Conservation (phyloP, 2,888 invertebrate genomes). For the Homarus gammarus region DNA sequence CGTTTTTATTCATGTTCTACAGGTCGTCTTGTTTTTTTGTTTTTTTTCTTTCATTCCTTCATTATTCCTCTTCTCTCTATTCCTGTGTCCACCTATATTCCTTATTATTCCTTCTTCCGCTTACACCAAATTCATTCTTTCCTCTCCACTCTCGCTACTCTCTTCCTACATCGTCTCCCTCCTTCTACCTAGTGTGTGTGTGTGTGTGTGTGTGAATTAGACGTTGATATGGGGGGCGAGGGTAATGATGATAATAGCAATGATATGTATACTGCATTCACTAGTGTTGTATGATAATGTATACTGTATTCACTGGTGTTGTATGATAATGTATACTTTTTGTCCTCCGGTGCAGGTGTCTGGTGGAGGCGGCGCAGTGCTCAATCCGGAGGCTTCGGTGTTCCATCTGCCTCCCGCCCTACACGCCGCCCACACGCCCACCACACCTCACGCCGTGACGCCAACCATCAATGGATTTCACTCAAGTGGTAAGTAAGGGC, state of each 20-base stretch:
- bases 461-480: slow-evolving; percentile 58
- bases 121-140: not conserved
- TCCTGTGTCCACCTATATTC: not conserved
- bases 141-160: not conserved
- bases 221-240: too few relatives aligned
- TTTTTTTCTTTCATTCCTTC: too few relatives aligned
- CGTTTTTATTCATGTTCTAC: too few relatives aligned
- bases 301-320: not conserved
- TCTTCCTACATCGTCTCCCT: too few relatives aligned
- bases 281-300: not conserved
- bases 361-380: slow-evolving; percentile 25
- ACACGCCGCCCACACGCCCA: slow-evolving; percentile 23
- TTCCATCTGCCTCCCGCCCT: slow-evolving; percentile 56
- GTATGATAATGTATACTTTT: not conserved
- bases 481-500: slow-evolving; percentile 43
- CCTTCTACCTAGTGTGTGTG: not conserved
- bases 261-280: not conserved
- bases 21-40: too few relatives aligned
- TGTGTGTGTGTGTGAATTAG: too few relatives aligned
- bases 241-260: too few relatives aligned
- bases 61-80: not conserved
- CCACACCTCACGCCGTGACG: not conserved
- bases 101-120: not conserved
- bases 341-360: slow-evolving; percentile 17
- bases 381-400: slow-evolving; percentile 64